Percentiles rank a stretch among this genome's conserved stretches.
Conservation (phyloP, 1,140 invertebrate genomes). For the Tetraneura akinire region DNA sequence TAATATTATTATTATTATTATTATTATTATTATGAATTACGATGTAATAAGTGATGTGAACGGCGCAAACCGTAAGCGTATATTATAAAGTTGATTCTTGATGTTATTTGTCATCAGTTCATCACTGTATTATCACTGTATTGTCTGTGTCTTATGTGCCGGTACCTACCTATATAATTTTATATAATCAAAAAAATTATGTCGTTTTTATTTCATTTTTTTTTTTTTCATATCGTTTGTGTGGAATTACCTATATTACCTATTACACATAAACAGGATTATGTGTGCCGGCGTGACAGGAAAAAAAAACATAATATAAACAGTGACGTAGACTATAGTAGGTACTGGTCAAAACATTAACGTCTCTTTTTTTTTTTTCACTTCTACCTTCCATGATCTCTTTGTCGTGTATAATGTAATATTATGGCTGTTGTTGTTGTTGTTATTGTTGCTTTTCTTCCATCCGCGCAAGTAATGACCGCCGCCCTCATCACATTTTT, state of each 20-base stretch:
- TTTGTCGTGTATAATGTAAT: not conserved
- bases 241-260: conserved; percentile 26
- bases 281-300: conserved; percentile 33
- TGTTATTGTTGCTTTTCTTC: conserved; percentile 27
- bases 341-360: conserved; percentile 47
- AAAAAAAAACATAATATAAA: conserved; percentile 36
- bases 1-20: no score
- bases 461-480: conserved; percentile 28
- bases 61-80: conserved; percentile 4
- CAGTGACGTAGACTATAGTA: conserved; percentile 29
- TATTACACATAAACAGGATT: conserved; percentile 47
- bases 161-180: conserved; percentile 49
- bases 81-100: conserved; percentile 19
- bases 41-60: conserved; percentile 28
- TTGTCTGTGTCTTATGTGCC: not conserved
- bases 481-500: conserved; percentile 40
- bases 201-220: conserved; percentile 5
- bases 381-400: not conserved
- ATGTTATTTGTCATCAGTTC: conserved; percentile 47
- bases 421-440: no score
- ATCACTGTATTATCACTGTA: no score
- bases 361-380: conserved; percentile 19
- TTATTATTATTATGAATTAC: conserved; percentile 18
- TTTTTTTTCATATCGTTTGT: conserved; percentile 25
- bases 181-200: conserved; percentile 40